These are phyloP conservation scores for Solenodon paradoxus DNA, from an alignment of 2,113 vertebrate species.

Conservation along the genomic window DNA sequence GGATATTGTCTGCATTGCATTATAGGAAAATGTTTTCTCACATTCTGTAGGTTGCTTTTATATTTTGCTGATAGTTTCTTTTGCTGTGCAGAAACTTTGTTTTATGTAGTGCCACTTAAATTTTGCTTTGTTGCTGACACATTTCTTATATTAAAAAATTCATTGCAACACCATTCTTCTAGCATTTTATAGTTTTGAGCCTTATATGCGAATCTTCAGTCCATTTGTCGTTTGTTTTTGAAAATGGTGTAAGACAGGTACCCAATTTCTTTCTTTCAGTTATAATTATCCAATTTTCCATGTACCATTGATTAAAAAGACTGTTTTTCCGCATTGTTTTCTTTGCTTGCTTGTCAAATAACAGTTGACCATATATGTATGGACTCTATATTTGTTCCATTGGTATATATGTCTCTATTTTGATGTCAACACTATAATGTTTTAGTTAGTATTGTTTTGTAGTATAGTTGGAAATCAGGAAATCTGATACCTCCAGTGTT, in stretches of 20 bases:
- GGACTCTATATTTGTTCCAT: not conserved
- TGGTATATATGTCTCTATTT: not conserved
- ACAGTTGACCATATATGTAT: not conserved
- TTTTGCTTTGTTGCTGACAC: not conserved
- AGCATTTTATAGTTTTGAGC: too few species aligned
- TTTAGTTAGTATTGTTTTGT: too few species aligned
- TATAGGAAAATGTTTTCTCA: too few species aligned
- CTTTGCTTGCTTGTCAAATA: not conserved
- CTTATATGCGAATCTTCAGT: not conserved
- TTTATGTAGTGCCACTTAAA: not conserved
- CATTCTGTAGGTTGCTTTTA: not conserved
- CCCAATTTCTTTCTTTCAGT: not conserved
- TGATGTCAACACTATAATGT: too few species aligned
- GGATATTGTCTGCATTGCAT: too few species aligned
- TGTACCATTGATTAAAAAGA: too few species aligned
- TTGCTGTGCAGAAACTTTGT: not conserved
- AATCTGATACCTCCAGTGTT: too few species aligned
- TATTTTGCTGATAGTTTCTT: not conserved
- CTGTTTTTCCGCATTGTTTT: too few species aligned
- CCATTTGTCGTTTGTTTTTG: not conserved
- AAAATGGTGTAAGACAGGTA: not conserved
- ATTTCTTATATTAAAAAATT: not conserved
- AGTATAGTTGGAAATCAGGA: too few species aligned
- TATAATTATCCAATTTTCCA: too few species aligned
- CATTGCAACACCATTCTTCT: not conserved